Evolutionary conservation across 35 echinoderm and acorn worm species (phyloP).

Genomic region (Nesometra sesokonis): DNA sequence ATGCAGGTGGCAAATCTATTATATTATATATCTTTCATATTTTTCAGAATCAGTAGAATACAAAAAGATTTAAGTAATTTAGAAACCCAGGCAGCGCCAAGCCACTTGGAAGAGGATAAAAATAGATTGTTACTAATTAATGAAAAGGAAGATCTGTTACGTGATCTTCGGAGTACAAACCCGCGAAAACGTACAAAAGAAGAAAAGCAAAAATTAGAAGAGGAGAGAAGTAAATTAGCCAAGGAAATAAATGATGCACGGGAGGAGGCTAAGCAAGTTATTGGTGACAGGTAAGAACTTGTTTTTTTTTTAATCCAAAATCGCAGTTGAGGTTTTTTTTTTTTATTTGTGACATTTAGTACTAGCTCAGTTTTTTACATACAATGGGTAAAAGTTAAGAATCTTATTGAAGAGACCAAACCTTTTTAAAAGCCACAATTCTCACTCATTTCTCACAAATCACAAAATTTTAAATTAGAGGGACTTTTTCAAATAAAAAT

Average conservation of each 20-base stretch:
- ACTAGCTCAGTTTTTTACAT: no score
- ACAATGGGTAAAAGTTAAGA: no score
- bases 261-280: constrained; percentile 21
- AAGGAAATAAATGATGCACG: constrained; percentile 30
- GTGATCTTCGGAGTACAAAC: constrained; percentile 47
- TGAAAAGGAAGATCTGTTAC: constrained; percentile 59
- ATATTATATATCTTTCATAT: no score
- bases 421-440: no score
- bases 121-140: constrained; percentile 44
- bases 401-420: no score
- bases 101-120: constrained; percentile 41
- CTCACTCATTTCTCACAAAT: no score
- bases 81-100: constrained; percentile 13
- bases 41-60: constrained; percentile 44
- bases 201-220: constrained; percentile 1
- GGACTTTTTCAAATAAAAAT: no score
- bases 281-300: constrained; percentile 33
- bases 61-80: constrained; percentile 67
- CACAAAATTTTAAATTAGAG: no score
- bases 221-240: constrained; percentile 18
- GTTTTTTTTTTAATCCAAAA: no score
- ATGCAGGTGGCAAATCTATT: no score
- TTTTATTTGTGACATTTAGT: no score
- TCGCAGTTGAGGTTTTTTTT: no score
- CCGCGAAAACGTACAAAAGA: constrained; percentile 35